These are phyloP conservation scores for Pseudachorutes palmiensis DNA, from an alignment of 1,140 invertebrate species.

Conservation along the genomic window DNA sequence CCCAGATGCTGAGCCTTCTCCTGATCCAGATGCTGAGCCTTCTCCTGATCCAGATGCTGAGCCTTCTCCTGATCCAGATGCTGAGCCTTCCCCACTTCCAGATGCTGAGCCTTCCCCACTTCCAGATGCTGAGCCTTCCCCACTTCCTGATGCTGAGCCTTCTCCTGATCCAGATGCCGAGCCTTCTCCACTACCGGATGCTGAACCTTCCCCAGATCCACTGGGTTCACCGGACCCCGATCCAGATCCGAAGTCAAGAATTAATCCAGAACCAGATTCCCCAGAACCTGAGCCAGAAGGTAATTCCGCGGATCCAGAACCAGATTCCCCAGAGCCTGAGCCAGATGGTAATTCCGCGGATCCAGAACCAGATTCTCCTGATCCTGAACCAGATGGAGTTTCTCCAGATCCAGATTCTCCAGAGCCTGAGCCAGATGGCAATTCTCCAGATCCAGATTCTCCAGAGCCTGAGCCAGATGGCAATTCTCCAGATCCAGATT, in stretches of 20 bases:
- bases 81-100: slow-evolving; percentile 6
- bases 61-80: slow-evolving; percentile 6
- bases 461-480: slow-evolving; percentile 24
- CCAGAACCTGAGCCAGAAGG: neutral
- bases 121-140: too few species aligned
- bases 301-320: slow-evolving; percentile 3
- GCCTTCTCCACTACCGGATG: slow-evolving; percentile 25
- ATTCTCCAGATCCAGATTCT: slow-evolving; percentile 7
- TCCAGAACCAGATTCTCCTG: slow-evolving; percentile 5
- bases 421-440: slow-evolving; percentile 24
- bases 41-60: neutral
- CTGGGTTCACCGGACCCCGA: neutral
- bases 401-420: slow-evolving; percentile 13
- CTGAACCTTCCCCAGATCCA: neutral
- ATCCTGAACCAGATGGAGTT: neutral
- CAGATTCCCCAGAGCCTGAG: neutral
- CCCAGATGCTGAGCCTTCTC: neutral
- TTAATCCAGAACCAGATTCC: slow-evolving; percentile 2
- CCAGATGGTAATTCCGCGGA: neutral
- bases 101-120: slow-evolving; percentile 27
- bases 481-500: slow-evolving; percentile 23
- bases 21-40: neutral
- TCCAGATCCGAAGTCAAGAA: neutral
- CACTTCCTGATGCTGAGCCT: neutral
- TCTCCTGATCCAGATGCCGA: slow-evolving; percentile 16